phyloP scores from a whole-genome alignment of 2,888 invertebrate genomes.

The Digitonthophagus gazella region DNA sequence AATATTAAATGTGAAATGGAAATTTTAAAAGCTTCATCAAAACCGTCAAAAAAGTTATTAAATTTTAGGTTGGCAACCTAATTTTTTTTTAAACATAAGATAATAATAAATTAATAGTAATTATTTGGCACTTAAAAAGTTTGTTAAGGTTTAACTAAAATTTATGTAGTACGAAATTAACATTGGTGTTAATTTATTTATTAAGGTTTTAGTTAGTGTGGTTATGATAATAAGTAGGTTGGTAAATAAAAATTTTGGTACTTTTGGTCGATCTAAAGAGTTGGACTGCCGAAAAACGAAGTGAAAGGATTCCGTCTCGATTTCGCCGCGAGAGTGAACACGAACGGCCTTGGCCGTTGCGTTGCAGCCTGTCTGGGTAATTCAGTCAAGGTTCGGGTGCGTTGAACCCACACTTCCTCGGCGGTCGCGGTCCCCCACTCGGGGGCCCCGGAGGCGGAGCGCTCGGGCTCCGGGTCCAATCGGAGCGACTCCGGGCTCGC shows the following conservation, averaged over 20 bases:
- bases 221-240: background rate
- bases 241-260: too few species aligned
- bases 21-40: too few species aligned
- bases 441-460: conserved; percentile 41
- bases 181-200: too few species aligned
- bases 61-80: too few species aligned
- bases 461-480: conserved; percentile 49
- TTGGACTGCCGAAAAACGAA: conserved; percentile 36
- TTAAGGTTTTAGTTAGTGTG: background rate
- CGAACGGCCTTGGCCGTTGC: conserved; percentile 46
- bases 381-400: conserved; percentile 84
- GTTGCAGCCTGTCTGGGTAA: conserved; percentile 65
- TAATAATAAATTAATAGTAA: too few species aligned
- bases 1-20: too few species aligned
- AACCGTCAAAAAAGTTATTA: too few species aligned
- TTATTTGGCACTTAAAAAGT: too few species aligned
- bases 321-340: conserved; percentile 43
- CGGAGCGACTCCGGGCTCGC: conserved; percentile 47
- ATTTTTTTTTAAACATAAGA: too few species aligned
- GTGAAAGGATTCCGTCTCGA: conserved; percentile 47
- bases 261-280: background rate
- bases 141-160: too few species aligned
- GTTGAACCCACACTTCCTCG: conserved; percentile 64
- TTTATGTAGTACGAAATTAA: too few species aligned
- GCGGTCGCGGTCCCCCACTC: conserved; percentile 40